Percentiles rank a stretch among this genome's conserved stretches.
Conservation (phyloP, 2,888 invertebrate genomes). For the Drosophila leonis region DNA sequence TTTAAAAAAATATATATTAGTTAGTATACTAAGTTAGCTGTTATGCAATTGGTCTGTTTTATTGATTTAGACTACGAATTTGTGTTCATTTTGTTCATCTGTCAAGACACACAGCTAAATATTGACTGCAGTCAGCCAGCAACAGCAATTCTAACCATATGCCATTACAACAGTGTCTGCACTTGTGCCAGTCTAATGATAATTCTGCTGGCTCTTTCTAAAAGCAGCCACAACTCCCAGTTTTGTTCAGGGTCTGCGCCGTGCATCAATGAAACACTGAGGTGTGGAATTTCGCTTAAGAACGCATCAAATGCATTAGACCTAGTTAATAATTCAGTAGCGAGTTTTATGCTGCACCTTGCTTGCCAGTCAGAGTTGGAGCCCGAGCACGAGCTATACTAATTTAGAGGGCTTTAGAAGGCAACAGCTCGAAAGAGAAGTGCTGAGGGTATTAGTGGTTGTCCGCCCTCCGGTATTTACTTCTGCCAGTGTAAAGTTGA, state of each 20-base stretch:
- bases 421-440: constrained; percentile 32
- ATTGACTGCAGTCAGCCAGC: background rate
- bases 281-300: constrained; percentile 43
- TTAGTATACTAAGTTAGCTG: too few relatives aligned
- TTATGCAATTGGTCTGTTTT: too few relatives aligned
- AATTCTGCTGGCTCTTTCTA: constrained; percentile 33
- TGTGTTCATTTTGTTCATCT: background rate
- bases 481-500: constrained; percentile 15
- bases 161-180: background rate
- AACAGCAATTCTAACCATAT: too few relatives aligned
- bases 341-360: constrained; percentile 45
- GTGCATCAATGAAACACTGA: constrained; percentile 55
- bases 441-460: constrained; percentile 42
- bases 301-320: constrained; percentile 78
- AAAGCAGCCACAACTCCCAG: constrained; percentile 63
- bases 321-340: constrained; percentile 69
- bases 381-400: constrained; percentile 29
- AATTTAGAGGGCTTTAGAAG: constrained; percentile 54
- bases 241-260: constrained; percentile 26
- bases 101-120: background rate
- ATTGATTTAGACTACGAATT: background rate
- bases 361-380: constrained; percentile 11
- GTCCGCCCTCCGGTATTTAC: constrained; percentile 18
- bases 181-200: constrained; percentile 7
- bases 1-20: too few relatives aligned